phyloP scores from a whole-genome alignment of 2,888 invertebrate genomes.

The Crioceris asparagi region DNA sequence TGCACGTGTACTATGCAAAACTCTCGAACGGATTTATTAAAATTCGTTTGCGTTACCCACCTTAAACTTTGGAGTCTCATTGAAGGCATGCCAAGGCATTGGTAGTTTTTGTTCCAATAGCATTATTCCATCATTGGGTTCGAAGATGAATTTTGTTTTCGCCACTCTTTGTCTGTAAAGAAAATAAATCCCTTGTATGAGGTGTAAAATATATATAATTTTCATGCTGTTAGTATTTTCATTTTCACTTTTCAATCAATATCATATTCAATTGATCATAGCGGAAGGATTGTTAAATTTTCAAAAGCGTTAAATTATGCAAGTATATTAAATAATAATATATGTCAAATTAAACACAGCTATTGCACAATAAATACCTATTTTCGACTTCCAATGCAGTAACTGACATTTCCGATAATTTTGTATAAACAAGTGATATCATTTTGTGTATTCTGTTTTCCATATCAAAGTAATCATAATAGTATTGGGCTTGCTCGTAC shows the following conservation, averaged over 20 bases:
- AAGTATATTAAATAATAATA: no score
- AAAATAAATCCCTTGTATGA: no score
- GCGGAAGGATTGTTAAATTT: no score
- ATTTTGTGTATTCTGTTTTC: constrained; percentile 55
- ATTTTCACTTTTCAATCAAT: no score
- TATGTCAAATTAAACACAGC: no score
- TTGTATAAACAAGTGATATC: constrained; percentile 55
- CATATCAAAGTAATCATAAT: constrained; percentile 67
- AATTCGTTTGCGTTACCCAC: no score
- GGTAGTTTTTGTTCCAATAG: constrained; percentile 78
- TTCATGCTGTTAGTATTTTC: no score
- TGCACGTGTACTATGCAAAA: no score
- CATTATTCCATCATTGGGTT: constrained; percentile 65
- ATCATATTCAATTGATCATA: no score
- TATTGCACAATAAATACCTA: constrained; percentile 37
- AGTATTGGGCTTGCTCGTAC: constrained; percentile 53
- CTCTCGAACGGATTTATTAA: no score
- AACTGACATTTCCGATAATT: constrained; percentile 60
- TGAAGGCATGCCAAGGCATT: constrained; percentile 86
- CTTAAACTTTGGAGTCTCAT: constrained; percentile 71
- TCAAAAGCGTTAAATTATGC: no score
- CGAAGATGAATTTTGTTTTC: constrained; percentile 79
- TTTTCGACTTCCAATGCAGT: constrained; percentile 75
- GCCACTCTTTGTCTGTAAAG: constrained; percentile 64
- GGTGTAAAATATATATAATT: no score